Evolutionary conservation across 2,888 invertebrate species (phyloP), one percentile per base, ranked within the genome.

Genomic region (Diarsia mendica): DNA sequence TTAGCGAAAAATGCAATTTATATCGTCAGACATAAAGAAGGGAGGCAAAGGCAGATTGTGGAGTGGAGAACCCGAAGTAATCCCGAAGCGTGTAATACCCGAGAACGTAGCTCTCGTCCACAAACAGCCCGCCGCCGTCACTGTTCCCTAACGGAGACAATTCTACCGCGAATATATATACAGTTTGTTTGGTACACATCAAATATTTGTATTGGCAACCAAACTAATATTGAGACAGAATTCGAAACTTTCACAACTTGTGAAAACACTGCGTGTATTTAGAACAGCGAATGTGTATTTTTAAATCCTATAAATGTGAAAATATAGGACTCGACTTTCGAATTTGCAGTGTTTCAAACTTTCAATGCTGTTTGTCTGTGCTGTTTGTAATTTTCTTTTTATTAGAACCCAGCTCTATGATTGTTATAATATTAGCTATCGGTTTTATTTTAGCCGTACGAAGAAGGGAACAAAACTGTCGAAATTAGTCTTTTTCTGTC

Each of bases 171-270:
- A 79, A 48, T 28, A 44, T 49, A 44, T 49, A 61, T 33, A 58
- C 39, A 61, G 49, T 72, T 67, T 69, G 63, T 85, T 82, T 71
- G 58, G 65, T 61, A 71, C 66, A 83, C 69, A 49, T 58, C 64
- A 78, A 83, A 85, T 75, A 67, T 83, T 85, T 82, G 79, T 67
- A 69, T 67, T 78, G 69, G 85, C 85, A 67, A 49, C 65, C 55
- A 23, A 75, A 70, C 75, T 70, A 81, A 74, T 70, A 80, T 67
- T 80, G 60, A 67, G 49, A 61, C 55, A 80, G 70, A 75, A 68
- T 65, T 33, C 13, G 48, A 55, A 84, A 82, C 67, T 80, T 68
- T 82, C 66, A 53, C 64, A 72, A 68, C 68, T 70, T 68, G 33
- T 65, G 77, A 75, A 70, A 67, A 80, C 46, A 74, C 44, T 46